A percentile compares a stretch with the other conserved stretches of the same genome.
Conservation (phyloP, 92 coral and sea anemone species). For the Palythoa grandiflora region DNA sequence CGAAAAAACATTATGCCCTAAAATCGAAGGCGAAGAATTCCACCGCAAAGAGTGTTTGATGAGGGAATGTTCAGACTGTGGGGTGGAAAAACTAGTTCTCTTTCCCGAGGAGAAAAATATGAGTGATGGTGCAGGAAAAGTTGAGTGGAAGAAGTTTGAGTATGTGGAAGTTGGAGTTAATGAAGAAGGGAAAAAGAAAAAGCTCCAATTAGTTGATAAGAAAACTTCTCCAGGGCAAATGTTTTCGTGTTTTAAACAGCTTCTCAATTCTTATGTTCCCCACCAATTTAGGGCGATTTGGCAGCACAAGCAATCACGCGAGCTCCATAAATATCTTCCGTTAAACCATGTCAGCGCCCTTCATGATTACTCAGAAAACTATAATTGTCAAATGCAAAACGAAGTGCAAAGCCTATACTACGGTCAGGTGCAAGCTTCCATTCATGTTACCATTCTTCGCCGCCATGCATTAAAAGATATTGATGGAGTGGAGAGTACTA, state of each 20-base stretch:
- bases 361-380: conserved; percentile 50
- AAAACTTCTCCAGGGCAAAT: conserved; percentile 36
- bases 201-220: conserved; percentile 45
- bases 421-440: neutral
- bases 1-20: too few species aligned
- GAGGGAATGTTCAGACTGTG: conserved; percentile 2
- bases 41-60: too few species aligned
- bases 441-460: too few species aligned
- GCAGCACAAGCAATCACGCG: conserved; percentile 65
- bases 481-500: too few species aligned
- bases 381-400: conserved; percentile 35
- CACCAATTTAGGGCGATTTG: conserved; percentile 76
- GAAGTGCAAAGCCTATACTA: neutral
- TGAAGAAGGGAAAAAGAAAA: conserved; percentile 37
- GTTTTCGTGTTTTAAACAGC: conserved; percentile 31
- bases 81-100: neutral
- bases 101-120: neutral
- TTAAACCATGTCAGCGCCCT: conserved; percentile 47
- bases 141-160: conserved; percentile 40
- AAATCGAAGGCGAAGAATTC: too few species aligned
- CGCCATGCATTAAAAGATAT: too few species aligned
- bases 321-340: conserved; percentile 59
- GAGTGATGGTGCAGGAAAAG: neutral
- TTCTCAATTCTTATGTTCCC: conserved; percentile 46
- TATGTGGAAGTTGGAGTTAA: conserved; percentile 23